Evolutionary conservation across 2,113 vertebrate species (phyloP).

Genomic region (Syrmaticus mikado): DNA sequence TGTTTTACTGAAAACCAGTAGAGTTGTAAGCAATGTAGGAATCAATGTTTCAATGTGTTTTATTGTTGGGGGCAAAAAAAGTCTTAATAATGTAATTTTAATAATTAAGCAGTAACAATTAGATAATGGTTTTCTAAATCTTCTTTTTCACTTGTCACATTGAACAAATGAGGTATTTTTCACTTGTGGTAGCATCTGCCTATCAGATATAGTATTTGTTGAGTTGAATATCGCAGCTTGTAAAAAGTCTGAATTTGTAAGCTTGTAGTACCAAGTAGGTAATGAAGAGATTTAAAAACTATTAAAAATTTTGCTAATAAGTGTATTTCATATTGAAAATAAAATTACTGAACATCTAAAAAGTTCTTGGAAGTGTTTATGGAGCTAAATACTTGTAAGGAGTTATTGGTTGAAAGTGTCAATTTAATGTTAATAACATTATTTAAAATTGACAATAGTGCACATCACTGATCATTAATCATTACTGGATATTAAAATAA

Average conservation of each 20-base stretch:
- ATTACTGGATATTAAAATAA: not conserved
- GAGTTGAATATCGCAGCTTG: not conserved
- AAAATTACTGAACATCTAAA: not conserved
- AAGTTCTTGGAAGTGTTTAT: not conserved
- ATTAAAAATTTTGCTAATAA: not conserved
- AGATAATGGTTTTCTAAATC: not conserved
- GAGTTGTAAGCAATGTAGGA: not conserved
- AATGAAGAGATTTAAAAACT: not conserved
- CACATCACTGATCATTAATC: not conserved
- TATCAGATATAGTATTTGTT: not conserved
- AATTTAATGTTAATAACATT: not conserved
- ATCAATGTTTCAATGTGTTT: not conserved
- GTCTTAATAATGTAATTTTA: not conserved
- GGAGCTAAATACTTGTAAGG: not conserved
- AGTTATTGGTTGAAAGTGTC: not conserved
- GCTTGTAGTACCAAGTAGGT: not conserved
- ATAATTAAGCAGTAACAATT: constrained; percentile 12
- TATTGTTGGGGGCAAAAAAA: not conserved
- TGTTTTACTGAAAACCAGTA: not conserved
- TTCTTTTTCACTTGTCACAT: not conserved
- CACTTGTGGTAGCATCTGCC: not conserved
- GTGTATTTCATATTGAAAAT: not conserved
- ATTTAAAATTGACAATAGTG: not conserved
- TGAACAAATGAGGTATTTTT: constrained; percentile 24
- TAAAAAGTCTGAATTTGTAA: not conserved